Percentiles rank a stretch among this genome's conserved stretches.
phyloP scores from a whole-genome alignment of 2,888 invertebrate species.

The Eilema griseolum region DNA sequence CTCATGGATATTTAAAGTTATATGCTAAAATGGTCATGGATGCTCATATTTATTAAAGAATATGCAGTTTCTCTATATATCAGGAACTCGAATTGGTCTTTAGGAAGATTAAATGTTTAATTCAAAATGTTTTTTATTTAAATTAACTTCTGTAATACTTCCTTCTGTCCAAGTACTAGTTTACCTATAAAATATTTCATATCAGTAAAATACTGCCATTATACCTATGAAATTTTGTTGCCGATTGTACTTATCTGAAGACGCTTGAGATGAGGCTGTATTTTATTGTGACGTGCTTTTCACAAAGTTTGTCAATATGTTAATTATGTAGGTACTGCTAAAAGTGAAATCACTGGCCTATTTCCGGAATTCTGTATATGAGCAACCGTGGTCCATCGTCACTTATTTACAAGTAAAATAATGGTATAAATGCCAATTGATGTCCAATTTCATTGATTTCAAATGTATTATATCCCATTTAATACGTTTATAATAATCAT shows the following conservation, averaged over 20 bases:
- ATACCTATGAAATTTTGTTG: conserved; percentile 16
- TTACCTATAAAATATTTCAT: conserved; percentile 38
- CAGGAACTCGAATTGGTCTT: conserved; percentile 11
- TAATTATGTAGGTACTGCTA: background rate
- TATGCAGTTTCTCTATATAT: conserved; percentile 38
- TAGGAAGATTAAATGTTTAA: background rate
- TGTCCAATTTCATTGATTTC: too few species aligned
- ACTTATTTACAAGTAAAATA: background rate
- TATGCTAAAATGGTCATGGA: conserved; percentile 35
- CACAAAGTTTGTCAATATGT: background rate
- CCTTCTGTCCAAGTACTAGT: conserved; percentile 7
- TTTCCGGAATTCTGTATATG: background rate
- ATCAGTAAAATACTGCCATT: conserved; percentile 47
- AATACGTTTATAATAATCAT: background rate
- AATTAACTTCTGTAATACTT: background rate
- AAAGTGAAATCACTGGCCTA: background rate
- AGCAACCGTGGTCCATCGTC: background rate
- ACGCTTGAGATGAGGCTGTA: background rate
- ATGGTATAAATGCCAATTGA: background rate
- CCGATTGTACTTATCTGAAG: conserved; percentile 23
- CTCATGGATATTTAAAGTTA: conserved; percentile 7
- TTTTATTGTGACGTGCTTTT: conserved; percentile 19
- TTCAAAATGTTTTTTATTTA: background rate
- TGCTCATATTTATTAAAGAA: conserved; percentile 46
- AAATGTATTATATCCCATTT: background rate